Base-by-base conservation (phyloP, 2,797 vertebrate genomes). In the Scomberomorus guttatus region DNA sequence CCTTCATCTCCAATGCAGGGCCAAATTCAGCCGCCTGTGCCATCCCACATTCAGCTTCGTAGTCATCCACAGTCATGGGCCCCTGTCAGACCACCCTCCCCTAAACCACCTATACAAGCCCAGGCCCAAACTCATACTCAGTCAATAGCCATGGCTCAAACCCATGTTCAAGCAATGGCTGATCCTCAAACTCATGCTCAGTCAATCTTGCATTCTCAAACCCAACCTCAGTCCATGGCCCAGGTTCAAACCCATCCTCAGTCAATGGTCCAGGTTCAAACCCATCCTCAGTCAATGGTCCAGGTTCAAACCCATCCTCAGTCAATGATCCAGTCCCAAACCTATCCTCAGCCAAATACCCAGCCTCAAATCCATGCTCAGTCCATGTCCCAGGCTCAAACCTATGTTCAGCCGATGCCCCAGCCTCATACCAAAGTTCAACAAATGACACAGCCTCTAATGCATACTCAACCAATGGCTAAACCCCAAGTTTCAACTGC, bases 61-160 rank as follows among this genome's bases (percentile, higher is more conserved):
- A 85, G 50, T 83, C 93, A 92, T 70, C 74, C 87, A 25, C 85
- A 91, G 52, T 82, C 91, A 20, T 93, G 92, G 90, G 65, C 88
- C 10, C 90, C 90, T 20, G 85, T 91, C 1, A 84, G 87, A n/a
- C 58, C 92, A 0, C 87, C 89, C 3, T 86, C 87, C 5, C 89
- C 91, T 5, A 89, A 82, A 20, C 58, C 86, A 20, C 63, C 84
- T 17, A 37, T 71, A 48, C 75, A 83, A 29, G 10, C 25, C 5
- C 87, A 89, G 9, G 0, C 61, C 20, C 79, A 82, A 20, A 13
- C 18, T 2, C 37, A 66, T 39, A 0, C 46, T 39, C 69, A 79
- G 22, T 4, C 72, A 2, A 37, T 68, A 14, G 1, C 17, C 5
- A 8, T 50, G 46, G 18, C 65, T 22, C 74, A 74, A 44, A 39